A percentile compares a stretch with the other conserved stretches of the same genome.
Evolutionary conservation across 1,140 invertebrate genomes (phyloP).

Genomic region (Nautilus pompilius): DNA sequence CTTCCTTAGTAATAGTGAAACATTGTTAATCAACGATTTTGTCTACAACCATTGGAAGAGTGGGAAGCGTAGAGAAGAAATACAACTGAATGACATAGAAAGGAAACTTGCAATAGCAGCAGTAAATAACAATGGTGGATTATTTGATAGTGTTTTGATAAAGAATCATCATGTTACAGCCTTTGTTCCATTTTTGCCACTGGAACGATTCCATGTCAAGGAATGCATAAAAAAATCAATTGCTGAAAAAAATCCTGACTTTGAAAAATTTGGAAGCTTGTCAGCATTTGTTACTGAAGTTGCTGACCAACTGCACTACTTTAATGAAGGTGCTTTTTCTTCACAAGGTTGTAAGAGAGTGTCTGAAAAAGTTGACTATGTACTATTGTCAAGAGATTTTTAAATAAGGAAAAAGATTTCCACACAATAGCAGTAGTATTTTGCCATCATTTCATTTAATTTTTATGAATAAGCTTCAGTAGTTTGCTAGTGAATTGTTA

Average conservation of each 20-base stretch:
- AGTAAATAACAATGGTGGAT: constrained; percentile 26
- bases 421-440: too few species aligned
- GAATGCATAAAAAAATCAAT: constrained; percentile 66
- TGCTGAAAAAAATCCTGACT: too few species aligned
- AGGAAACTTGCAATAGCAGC: constrained; percentile 18
- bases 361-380: constrained; percentile 28
- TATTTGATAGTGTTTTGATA: constrained; percentile 64
- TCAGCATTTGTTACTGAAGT: too few species aligned
- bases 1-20: constrained; percentile 64
- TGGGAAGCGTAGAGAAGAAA: constrained; percentile 17
- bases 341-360: constrained; percentile 37
- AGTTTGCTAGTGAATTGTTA: too few species aligned
- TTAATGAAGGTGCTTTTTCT: constrained; percentile 27
- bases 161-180: constrained; percentile 82
- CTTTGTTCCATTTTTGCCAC: constrained; percentile 89
- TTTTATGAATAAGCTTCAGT: too few species aligned
- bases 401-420: too few species aligned
- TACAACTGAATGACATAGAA: constrained; percentile 29
- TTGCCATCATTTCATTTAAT: too few species aligned
- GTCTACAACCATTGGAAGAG: constrained; percentile 19
- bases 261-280: too few species aligned
- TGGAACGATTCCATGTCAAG: constrained; percentile 80
- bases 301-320: too few species aligned
- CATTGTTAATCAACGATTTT: constrained; percentile 19
- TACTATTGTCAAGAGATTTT: too few species aligned